phyloP scores from a whole-genome alignment of 1,140 invertebrate genomes.

The Ganaspis sp. region DNA sequence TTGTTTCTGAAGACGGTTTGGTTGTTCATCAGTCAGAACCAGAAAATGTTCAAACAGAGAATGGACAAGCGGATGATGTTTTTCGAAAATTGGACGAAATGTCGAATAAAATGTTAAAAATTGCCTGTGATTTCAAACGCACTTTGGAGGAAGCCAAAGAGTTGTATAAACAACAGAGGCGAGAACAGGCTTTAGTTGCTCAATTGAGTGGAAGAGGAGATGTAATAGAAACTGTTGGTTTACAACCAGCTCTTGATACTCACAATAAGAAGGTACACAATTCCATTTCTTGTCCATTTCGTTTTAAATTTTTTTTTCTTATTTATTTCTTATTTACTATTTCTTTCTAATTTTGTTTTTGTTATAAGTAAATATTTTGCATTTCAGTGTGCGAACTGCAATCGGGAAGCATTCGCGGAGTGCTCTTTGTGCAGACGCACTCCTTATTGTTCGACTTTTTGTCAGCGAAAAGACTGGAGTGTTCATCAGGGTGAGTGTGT shows the following conservation, averaged over 20 bases:
- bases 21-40: conserved; percentile 68
- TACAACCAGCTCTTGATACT: conserved; percentile 78
- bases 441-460: conserved; percentile 91
- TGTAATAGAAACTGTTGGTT: conserved; percentile 75
- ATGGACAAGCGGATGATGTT: conserved; percentile 73
- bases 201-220: conserved; percentile 72
- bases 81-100: conserved; percentile 84
- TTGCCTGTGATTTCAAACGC: conserved; percentile 81
- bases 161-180: conserved; percentile 80
- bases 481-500: conserved; percentile 90
- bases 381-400: conserved; percentile 89
- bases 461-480: conserved; percentile 91
- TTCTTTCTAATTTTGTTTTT: too few species aligned
- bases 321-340: too few species aligned
- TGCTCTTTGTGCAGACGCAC: conserved; percentile 87
- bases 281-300: background rate
- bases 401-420: conserved; percentile 88
- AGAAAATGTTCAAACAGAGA: conserved; percentile 66
- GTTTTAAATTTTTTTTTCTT: too few species aligned
- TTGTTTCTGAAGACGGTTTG: conserved; percentile 72
- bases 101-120: conserved; percentile 80
- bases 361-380: conserved; percentile 30
- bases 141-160: conserved; percentile 82
- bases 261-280: conserved; percentile 78
- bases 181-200: conserved; percentile 81